A percentile compares a stretch with the other conserved stretches of the same genome.
These are phyloP conservation scores for Hozukius guyotensis DNA, from an alignment of 2,797 vertebrate genomes.

Conservation along the genomic window DNA sequence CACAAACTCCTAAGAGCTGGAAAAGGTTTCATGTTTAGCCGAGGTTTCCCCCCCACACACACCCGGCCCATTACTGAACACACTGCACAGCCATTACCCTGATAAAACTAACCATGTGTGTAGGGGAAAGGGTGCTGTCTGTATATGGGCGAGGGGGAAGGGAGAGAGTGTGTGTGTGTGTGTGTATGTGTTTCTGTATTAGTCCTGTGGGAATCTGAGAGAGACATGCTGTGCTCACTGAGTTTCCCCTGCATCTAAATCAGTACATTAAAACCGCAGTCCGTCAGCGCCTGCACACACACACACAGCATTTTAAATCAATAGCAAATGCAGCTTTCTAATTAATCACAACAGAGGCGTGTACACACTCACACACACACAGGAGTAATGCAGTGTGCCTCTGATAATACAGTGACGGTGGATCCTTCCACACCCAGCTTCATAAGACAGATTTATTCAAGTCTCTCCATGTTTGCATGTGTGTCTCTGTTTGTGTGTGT, in stretches of 20 bases:
- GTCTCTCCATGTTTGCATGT: neutral
- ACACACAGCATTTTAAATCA: conserved; percentile 57
- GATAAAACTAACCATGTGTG: conserved; percentile 79
- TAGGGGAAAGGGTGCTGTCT: conserved; percentile 66
- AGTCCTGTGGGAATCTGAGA: conserved; percentile 64
- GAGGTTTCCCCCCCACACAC: neutral
- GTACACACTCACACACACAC: neutral
- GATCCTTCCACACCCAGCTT: conserved; percentile 39
- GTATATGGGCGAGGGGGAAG: conserved; percentile 44
- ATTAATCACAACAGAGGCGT: conserved; percentile 58
- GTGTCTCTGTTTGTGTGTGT: neutral
- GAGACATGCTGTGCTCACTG: conserved; percentile 50
- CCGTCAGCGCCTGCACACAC: conserved; percentile 14
- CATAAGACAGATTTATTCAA: conserved; percentile 32
- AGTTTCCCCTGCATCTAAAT: conserved; percentile 74
- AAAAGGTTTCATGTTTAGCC: conserved; percentile 52
- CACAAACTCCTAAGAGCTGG: conserved; percentile 35
- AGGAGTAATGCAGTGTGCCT: conserved; percentile 10
- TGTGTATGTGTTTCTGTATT: conserved; percentile 44
- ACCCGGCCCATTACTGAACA: conserved; percentile 61
- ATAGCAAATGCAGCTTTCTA: conserved; percentile 69
- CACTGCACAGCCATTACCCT: conserved; percentile 67
- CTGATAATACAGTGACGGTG: conserved; percentile 49
- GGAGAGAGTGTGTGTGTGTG: conserved; percentile 12
- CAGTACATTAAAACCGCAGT: conserved; percentile 72